These are phyloP conservation scores for Calosoma granatense DNA, from an alignment of 1,140 invertebrate genomes.

Conservation along the genomic window DNA sequence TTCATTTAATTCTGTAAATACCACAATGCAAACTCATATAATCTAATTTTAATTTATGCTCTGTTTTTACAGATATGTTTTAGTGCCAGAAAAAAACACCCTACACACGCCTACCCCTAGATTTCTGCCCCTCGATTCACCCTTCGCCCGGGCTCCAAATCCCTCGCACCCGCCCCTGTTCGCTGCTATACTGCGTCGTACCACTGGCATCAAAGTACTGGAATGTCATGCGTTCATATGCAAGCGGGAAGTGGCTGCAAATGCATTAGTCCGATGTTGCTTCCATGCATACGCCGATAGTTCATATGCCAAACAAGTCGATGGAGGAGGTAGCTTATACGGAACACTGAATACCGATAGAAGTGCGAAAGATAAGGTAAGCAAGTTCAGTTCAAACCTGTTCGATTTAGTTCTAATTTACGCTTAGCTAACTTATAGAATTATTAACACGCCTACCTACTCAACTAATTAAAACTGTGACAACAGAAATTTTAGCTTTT, in stretches of 20 bases:
- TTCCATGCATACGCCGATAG: slow-evolving; percentile 93
- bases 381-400: slow-evolving; percentile 20
- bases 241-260: slow-evolving; percentile 88
- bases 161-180: slow-evolving; percentile 90
- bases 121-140: slow-evolving; percentile 93
- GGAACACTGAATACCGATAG: slow-evolving; percentile 33
- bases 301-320: slow-evolving; percentile 77
- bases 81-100: slow-evolving; percentile 43
- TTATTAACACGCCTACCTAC: no score
- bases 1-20: no score
- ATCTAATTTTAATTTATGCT: no score
- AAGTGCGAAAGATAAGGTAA: slow-evolving; percentile 32
- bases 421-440: background rate
- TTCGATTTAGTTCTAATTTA: slow-evolving; percentile 19
- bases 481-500: no score
- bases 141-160: slow-evolving; percentile 81
- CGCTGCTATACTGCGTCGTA: slow-evolving; percentile 88
- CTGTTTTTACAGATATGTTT: slow-evolving; percentile 39
- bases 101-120: slow-evolving; percentile 50
- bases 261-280: slow-evolving; percentile 86
- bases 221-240: slow-evolving; percentile 99
- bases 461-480: no score
- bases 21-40: no score
- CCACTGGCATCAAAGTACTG: slow-evolving; percentile 95
- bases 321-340: slow-evolving; percentile 44